phyloP scores from a whole-genome alignment of 2,113 vertebrate species.

The Mustela lutreola region DNA sequence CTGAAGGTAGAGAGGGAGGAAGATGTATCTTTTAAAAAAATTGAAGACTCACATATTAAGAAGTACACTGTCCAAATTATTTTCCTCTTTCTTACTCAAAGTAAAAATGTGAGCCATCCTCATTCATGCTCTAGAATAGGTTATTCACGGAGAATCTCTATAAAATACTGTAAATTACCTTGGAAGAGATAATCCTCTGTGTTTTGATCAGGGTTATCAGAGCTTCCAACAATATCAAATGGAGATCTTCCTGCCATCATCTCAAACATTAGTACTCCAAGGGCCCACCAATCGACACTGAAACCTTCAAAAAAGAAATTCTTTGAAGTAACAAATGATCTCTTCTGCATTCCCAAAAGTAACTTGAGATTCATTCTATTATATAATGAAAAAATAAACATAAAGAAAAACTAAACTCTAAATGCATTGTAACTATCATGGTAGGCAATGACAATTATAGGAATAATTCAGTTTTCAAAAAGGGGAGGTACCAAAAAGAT shows the following conservation, averaged over 20 bases:
- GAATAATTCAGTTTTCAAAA: slow-evolving; percentile 37
- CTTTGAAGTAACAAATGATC: not conserved
- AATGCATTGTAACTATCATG: slow-evolving; percentile 16
- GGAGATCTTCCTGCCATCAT: slow-evolving; percentile 99
- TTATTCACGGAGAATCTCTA: not conserved
- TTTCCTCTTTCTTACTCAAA: slow-evolving; percentile 38
- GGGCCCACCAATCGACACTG: slow-evolving; percentile 99
- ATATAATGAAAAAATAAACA: slow-evolving; percentile 17
- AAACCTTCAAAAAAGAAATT: slow-evolving; percentile 89
- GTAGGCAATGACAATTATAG: not conserved
- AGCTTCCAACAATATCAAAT: slow-evolving; percentile 98
- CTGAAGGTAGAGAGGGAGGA: not conserved
- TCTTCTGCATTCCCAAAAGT: not conserved
- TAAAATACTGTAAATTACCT: slow-evolving; percentile 87
- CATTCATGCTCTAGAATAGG: not conserved
- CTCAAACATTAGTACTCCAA: slow-evolving; percentile 99
- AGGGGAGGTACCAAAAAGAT: not conserved
- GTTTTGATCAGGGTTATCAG: slow-evolving; percentile 99
- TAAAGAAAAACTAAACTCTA: slow-evolving; percentile 42
- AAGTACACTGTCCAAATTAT: not conserved
- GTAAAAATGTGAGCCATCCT: not conserved
- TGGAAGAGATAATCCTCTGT: slow-evolving; percentile 99
- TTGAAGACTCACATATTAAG: not conserved
- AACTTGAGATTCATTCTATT: slow-evolving; percentile 28
- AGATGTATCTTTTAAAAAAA: not conserved